A percentile compares a stretch with the other conserved stretches of the same genome.
Conservation (phyloP, 2,113 vertebrate genomes). For the Rhinoptilus africanus region DNA sequence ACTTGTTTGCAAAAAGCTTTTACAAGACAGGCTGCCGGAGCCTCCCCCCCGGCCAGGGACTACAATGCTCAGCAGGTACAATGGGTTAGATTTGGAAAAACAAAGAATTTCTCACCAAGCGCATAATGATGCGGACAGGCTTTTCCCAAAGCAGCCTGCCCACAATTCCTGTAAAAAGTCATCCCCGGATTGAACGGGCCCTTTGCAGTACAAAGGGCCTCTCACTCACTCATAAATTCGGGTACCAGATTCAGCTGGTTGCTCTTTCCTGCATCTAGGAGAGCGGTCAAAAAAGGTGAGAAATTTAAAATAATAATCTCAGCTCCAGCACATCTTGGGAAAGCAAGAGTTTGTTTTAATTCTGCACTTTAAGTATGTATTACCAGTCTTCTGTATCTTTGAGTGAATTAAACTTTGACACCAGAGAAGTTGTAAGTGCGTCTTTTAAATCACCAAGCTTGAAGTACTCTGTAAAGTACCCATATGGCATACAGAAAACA, state of each 20-base stretch:
- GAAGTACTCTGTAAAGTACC: neutral
- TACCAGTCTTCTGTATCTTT: neutral
- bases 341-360: neutral
- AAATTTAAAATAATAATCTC: neutral
- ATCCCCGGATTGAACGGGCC: neutral
- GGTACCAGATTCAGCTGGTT: neutral
- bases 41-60: neutral
- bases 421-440: neutral
- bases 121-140: accelerated
- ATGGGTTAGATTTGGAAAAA: neutral
- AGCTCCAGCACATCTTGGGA: neutral
- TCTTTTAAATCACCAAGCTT: neutral
- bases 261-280: neutral
- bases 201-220: neutral
- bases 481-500: neutral
- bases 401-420: neutral
- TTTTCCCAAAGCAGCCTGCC: neutral
- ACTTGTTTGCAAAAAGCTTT: neutral
- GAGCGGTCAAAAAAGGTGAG: neutral
- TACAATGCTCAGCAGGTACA: neutral
- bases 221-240: neutral
- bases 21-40: neutral
- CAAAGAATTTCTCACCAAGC: neutral
- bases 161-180: neutral
- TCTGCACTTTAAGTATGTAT: neutral